phyloP scores from a whole-genome alignment of 2,797 vertebrate species.

The Channallabes apus region DNA sequence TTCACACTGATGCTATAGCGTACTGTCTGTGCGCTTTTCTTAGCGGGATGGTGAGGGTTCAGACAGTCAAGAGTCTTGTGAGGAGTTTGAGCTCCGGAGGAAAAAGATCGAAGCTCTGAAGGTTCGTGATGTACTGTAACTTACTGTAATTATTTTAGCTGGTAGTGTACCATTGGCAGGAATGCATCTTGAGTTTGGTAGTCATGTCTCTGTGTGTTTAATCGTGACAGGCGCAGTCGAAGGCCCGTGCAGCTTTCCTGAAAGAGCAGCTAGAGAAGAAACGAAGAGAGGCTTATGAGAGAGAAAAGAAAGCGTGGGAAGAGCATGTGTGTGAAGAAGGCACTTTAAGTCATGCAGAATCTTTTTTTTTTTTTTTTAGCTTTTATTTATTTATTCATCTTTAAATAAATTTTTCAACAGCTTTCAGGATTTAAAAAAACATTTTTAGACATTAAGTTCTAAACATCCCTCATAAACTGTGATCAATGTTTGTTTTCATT shows the following conservation, averaged over 20 bases:
- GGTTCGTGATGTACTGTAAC: conserved; percentile 66
- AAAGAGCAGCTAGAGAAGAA: conserved; percentile 93
- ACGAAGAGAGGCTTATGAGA: conserved; percentile 88
- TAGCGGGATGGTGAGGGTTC: conserved; percentile 83
- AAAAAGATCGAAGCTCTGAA: conserved; percentile 90
- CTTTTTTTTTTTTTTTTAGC: background rate
- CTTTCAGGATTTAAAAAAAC: background rate
- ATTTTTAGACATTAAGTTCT: background rate
- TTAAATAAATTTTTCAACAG: background rate
- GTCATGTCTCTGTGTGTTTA: background rate
- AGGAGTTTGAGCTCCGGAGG: conserved; percentile 82
- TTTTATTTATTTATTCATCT: no score
- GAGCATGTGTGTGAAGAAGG: conserved; percentile 81
- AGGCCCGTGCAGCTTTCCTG: conserved; percentile 85
- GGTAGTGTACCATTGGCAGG: background rate
- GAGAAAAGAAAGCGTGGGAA: conserved; percentile 91
- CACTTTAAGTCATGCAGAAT: background rate
- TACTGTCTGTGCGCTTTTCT: background rate
- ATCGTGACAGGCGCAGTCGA: conserved; percentile 82
- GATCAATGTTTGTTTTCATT: no score
- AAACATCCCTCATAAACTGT: background rate
- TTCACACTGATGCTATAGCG: no score
- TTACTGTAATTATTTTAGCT: background rate
- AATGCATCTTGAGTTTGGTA: background rate
- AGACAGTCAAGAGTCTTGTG: conserved; percentile 83